These are phyloP conservation scores for Saxidomus purpurata DNA, from an alignment of 1,140 invertebrate species.

Conservation along the genomic window DNA sequence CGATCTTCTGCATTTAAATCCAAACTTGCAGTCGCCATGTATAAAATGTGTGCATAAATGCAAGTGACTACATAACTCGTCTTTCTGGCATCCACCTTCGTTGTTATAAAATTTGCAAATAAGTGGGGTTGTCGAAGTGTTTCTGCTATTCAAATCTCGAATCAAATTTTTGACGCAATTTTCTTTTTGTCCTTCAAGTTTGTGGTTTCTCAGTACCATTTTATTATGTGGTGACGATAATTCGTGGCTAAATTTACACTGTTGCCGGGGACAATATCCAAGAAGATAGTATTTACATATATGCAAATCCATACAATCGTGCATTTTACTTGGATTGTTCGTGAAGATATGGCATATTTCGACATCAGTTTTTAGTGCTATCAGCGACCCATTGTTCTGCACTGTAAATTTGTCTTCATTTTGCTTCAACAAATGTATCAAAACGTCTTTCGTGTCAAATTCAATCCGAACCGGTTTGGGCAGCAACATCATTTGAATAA, in stretches of 20 bases:
- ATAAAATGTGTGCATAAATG: slow-evolving; percentile 22
- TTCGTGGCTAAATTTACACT: background rate
- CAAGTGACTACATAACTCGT: background rate
- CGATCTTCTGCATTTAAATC: background rate
- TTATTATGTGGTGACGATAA: background rate
- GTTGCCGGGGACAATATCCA: background rate
- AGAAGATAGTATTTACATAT: slow-evolving; percentile 1
- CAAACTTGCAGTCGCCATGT: slow-evolving; percentile 3
- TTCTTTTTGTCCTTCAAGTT: background rate
- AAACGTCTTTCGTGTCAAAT: background rate
- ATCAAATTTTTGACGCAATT: background rate
- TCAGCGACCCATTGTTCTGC: background rate
- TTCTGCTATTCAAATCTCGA: background rate
- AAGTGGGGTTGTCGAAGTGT: background rate
- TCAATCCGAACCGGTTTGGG: background rate
- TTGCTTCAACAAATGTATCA: background rate
- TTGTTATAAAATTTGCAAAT: slow-evolving; percentile 48
- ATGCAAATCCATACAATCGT: background rate
- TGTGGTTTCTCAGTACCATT: background rate
- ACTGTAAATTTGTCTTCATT: background rate
- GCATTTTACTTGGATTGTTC: background rate
- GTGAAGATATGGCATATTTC: background rate
- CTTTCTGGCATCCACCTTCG: slow-evolving; percentile 14
- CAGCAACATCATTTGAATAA: background rate
- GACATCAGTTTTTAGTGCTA: background rate